Evolutionary conservation across 2,113 vertebrate genomes (phyloP), one percentile per base, ranked within the genome.

Genomic region (Synchiropus splendidus): DNA sequence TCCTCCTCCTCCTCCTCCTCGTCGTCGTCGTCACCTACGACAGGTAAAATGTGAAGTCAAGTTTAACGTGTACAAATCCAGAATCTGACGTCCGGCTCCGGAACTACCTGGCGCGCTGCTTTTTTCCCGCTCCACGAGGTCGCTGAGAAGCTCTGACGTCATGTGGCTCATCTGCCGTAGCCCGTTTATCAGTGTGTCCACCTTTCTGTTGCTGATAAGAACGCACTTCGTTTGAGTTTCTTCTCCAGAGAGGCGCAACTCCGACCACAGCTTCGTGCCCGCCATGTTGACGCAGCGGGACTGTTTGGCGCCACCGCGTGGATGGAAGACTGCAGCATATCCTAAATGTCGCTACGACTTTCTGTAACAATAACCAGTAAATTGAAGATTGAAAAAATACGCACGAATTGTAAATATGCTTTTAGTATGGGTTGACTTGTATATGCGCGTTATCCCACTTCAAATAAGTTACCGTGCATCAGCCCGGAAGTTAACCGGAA

Each of bases 61-160:
- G 2, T n/a, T 6, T 21, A 30, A 42, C 40, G 12, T 6, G 12
- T 16, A 6, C 1, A 39, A 3, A n/a, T 21, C 17, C 9, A 5
- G 4, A 11, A 16, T 2, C 2, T 30, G 6, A 10, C 9, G 14
- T 6, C 10, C 18, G 10, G 6, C 21, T 18, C 13, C 1, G 1
- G 10, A 18, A 61, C 65, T 58, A 54, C 72, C 61, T 35, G 14
- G 35, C 18, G 46, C 72, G 10, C 5, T 14, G 11, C 8, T 0
- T 12, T 40, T 78, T 40, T 85, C 81, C 10, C 48, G 58, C 12
- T 72, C 63, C 37, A 84, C 77, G 6, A 82, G 64, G 11, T 70
- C 64, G 11, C 54, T 82, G 13, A 87, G 65, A 2, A 81, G 64
- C 6, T 14, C 56, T 1, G 81, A 80, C 1, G 78, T 54, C 2